These are phyloP conservation scores for Reticulitermes lucifugus DNA, from an alignment of 2,888 invertebrate species.

Conservation along the genomic window DNA sequence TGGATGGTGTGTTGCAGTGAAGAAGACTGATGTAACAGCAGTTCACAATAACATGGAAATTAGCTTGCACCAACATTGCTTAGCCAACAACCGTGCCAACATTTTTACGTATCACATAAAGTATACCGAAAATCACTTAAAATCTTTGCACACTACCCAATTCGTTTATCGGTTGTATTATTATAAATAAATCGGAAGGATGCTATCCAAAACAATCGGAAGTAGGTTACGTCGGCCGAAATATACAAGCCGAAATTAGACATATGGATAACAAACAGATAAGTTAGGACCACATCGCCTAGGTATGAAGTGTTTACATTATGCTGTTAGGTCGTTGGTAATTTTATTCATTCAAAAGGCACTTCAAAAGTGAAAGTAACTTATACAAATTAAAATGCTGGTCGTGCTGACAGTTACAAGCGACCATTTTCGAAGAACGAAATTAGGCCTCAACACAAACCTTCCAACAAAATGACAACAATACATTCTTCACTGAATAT, in stretches of 20 bases:
- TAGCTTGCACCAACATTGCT: no score
- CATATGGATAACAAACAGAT: slow-evolving; percentile 16
- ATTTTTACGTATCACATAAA: no score
- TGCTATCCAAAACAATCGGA: neutral
- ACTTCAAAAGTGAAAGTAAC: neutral
- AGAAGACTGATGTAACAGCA: no score
- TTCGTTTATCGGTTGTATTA: neutral
- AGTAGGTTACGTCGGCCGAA: neutral
- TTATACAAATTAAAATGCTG: neutral
- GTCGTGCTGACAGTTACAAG: slow-evolving; percentile 27
- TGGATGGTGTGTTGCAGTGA: no score
- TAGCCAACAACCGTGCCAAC: no score
- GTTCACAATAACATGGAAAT: no score
- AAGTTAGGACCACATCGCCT: neutral
- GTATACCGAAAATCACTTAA: no score
- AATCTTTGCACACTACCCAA: neutral
- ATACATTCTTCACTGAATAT: slow-evolving; percentile 2
- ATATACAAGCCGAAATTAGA: neutral
- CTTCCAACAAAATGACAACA: slow-evolving; percentile 5
- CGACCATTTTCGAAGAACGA: slow-evolving; percentile 36
- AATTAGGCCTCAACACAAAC: slow-evolving; percentile 1
- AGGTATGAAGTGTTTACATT: neutral
- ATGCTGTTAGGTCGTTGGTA: neutral
- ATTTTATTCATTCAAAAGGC: neutral
- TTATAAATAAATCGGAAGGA: neutral